Conservation (phyloP, 2,113 vertebrate species). For the Malurus elegans region DNA sequence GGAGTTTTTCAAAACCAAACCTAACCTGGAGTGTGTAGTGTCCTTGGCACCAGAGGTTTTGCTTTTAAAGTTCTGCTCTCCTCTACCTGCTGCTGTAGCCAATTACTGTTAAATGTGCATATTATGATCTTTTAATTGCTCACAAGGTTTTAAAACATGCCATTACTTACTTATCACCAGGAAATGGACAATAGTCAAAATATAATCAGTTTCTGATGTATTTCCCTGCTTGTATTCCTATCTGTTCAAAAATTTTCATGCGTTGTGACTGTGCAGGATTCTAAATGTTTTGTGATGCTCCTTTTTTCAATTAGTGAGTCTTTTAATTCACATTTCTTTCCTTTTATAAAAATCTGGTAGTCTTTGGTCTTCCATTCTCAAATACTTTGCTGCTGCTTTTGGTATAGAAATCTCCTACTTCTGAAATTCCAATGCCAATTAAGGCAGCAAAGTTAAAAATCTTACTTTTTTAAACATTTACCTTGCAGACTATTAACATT, state of each 20-base stretch:
- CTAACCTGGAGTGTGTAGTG: neutral
- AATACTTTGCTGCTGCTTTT: neutral
- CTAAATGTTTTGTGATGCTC: neutral
- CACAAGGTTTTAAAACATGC: neutral
- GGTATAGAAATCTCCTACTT: neutral
- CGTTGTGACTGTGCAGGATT: neutral
- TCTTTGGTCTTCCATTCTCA: neutral
- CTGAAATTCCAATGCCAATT: neutral
- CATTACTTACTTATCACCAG: neutral
- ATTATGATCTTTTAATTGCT: neutral
- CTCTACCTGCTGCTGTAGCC: neutral
- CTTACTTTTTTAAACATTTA: neutral
- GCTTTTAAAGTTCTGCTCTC: neutral
- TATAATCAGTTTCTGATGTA: neutral
- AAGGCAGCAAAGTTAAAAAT: neutral
- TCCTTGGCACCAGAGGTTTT: neutral
- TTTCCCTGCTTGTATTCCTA: neutral
- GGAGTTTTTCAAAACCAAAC: neutral
- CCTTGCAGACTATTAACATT: neutral
- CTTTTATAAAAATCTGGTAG: neutral
- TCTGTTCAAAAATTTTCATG: neutral
- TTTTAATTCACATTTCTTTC: neutral
- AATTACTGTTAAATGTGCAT: fast-evolving
- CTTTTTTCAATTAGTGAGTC: neutral
- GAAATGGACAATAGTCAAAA: neutral